Evolutionary conservation across 2,113 vertebrate species (phyloP).

Genomic region (Steatornis caripensis): DNA sequence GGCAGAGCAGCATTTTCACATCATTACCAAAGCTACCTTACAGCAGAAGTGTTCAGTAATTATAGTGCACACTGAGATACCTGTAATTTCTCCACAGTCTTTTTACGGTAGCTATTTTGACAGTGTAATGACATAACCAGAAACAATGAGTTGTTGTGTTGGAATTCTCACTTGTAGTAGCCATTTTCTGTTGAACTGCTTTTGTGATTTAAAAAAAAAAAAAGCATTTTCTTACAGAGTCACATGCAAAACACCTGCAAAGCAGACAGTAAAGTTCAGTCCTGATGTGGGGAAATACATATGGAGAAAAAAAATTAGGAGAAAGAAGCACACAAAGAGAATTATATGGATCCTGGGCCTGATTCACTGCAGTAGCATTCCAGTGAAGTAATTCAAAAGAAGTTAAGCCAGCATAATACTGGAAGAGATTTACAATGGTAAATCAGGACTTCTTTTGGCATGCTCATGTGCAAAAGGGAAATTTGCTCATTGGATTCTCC

Average conservation of each 20-base stretch:
- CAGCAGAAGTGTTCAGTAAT: background rate
- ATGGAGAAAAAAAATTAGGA: background rate
- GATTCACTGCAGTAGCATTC: slow-evolving; percentile 9
- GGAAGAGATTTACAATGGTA: slow-evolving; percentile 20
- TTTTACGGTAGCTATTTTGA: slow-evolving; percentile 3
- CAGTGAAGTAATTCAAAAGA: slow-evolving; percentile 41
- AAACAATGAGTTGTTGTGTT: background rate
- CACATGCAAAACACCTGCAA: background rate
- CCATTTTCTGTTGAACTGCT: background rate
- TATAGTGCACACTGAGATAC: background rate
- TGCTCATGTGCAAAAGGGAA: background rate
- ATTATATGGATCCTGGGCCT: background rate
- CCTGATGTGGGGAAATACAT: background rate
- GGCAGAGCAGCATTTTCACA: background rate
- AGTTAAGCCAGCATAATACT: slow-evolving; percentile 24
- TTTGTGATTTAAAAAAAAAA: background rate
- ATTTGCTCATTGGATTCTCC: slow-evolving; percentile 25
- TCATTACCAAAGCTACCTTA: background rate
- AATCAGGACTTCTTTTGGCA: slow-evolving; percentile 41
- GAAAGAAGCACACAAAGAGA: background rate
- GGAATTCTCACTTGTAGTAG: background rate
- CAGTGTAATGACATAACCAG: background rate
- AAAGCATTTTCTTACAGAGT: background rate
- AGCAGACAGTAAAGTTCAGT: background rate
- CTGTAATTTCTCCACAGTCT: background rate